Percentiles rank a stretch among this genome's conserved stretches.
Evolutionary conservation across 2,888 invertebrate species (phyloP).

Genomic region (Odontothrips loti): DNA sequence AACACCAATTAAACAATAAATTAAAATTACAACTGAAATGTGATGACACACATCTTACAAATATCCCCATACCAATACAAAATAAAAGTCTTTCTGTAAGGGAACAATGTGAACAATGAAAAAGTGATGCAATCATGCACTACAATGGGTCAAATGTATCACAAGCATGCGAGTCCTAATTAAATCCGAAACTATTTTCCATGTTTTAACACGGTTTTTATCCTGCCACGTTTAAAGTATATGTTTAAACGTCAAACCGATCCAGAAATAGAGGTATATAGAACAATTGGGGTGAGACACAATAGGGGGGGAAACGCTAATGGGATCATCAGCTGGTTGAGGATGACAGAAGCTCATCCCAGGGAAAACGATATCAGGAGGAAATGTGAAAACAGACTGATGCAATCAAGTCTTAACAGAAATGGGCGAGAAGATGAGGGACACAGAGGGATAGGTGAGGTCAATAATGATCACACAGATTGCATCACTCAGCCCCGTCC

Average conservation of each 20-base stretch:
- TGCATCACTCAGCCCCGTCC: background rate
- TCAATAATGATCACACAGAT: background rate
- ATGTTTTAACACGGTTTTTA: too few species aligned
- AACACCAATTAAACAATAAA: background rate
- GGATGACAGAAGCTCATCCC: background rate
- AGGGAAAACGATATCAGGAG: background rate
- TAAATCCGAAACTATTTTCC: too few species aligned
- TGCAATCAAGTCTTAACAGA: background rate
- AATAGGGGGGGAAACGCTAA: background rate
- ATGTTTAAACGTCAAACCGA: background rate
- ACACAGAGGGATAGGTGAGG: background rate
- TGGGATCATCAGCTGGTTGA: background rate
- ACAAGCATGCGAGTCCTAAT: too few species aligned
- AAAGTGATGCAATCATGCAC: background rate
- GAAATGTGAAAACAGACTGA: background rate
- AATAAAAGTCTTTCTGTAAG: too few species aligned
- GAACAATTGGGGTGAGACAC: background rate
- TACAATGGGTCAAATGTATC: too few species aligned
- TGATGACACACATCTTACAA: background rate
- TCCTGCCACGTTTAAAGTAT: background rate
- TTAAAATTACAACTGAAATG: background rate
- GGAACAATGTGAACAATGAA: background rate
- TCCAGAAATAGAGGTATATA: background rate
- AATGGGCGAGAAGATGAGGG: background rate
- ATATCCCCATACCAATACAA: background rate